phyloP scores from a whole-genome alignment of 2,797 vertebrate species.

The Acrossocheilus fasciatus region DNA sequence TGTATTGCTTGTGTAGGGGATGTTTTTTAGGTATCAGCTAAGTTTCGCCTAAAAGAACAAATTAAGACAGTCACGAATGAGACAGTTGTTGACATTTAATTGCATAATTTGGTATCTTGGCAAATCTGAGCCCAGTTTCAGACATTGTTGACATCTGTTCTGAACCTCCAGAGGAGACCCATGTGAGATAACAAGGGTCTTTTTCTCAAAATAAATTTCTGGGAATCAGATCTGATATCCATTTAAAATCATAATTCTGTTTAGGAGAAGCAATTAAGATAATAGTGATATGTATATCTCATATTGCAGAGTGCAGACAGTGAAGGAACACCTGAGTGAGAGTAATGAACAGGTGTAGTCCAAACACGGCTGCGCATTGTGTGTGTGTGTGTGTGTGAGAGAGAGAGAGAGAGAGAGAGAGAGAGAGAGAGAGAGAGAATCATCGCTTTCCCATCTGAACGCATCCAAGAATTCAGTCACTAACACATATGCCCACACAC shows the following conservation, averaged over 20 bases:
- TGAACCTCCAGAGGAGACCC: too few relatives aligned
- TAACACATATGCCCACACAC: constrained; percentile 13
- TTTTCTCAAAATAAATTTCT: too few relatives aligned
- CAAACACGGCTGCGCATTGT: neutral
- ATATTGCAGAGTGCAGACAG: neutral
- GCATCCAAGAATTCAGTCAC: neutral
- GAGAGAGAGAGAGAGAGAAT: neutral
- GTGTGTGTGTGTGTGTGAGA: neutral
- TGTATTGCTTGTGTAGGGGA: neutral
- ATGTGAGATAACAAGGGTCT: too few relatives aligned
- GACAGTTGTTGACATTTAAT: neutral
- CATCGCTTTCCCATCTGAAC: neutral
- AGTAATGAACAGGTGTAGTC: neutral
- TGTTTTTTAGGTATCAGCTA: neutral
- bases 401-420: neutral
- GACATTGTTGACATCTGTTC: too few relatives aligned
- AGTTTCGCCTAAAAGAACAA: neutral
- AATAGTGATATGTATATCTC: neutral
- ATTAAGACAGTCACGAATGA: neutral
- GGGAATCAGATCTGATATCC: too few relatives aligned
- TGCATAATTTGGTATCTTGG: neutral
- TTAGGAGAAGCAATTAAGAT: neutral
- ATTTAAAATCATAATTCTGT: neutral
- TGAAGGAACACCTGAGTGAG: constrained; percentile 12
- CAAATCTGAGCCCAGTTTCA: too few relatives aligned